phyloP scores from a whole-genome alignment of 2,888 invertebrate species.

The Dynastes tityus region DNA sequence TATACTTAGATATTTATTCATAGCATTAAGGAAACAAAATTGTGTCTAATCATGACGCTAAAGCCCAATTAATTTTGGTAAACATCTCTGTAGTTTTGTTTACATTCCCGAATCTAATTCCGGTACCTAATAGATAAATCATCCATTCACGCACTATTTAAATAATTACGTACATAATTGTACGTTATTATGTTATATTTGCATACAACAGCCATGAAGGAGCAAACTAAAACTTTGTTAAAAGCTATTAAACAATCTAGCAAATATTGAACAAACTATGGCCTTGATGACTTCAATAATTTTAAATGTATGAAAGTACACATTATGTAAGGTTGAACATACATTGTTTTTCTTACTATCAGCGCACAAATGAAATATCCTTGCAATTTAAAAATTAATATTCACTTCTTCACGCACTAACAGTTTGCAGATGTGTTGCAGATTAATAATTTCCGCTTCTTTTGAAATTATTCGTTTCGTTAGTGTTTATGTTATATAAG shows the following conservation, averaged over 20 bases:
- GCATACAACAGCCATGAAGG: too few species aligned
- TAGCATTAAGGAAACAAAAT: too few species aligned
- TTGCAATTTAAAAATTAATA: conserved; percentile 1
- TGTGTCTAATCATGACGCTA: too few species aligned
- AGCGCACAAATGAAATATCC: neutral
- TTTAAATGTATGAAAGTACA: too few species aligned
- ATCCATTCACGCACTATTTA: too few species aligned
- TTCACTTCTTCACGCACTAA: neutral
- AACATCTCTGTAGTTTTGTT: neutral
- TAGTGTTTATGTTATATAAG: neutral
- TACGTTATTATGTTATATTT: too few species aligned
- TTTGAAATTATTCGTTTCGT: neutral
- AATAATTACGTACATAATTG: too few species aligned
- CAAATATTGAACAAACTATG: too few species aligned
- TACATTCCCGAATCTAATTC: neutral
- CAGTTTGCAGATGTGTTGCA: neutral
- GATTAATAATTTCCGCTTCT: conserved; percentile 10
- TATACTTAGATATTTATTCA: too few species aligned
- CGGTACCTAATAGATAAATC: neutral
- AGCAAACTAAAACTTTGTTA: too few species aligned
- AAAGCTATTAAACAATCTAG: too few species aligned
- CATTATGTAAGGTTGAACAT: neutral
- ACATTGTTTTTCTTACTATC: neutral
- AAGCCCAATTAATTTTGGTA: neutral
- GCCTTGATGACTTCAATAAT: too few species aligned